phyloP scores from a whole-genome alignment of 2,113 vertebrate genomes.

The Myrmecophaga tridactyla region DNA sequence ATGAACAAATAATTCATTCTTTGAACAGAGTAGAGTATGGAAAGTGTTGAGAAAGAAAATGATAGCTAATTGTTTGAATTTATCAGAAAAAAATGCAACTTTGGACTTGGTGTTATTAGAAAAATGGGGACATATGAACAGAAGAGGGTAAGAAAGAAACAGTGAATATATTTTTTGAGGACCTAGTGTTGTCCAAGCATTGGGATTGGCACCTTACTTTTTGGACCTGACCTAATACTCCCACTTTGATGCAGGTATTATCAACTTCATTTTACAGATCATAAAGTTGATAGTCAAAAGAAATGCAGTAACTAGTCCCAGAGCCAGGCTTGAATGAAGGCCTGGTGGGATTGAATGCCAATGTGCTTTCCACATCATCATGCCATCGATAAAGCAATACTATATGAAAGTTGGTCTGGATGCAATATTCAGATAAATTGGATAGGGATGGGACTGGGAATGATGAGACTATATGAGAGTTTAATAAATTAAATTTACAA shows the following conservation, averaged over 20 bases:
- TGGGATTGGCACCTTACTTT: not conserved
- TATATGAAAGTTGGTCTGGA: not conserved
- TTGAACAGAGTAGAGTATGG: not conserved
- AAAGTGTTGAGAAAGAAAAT: constrained; percentile 7
- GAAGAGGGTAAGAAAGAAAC: not conserved
- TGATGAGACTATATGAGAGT: not conserved
- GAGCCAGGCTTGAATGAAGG: not conserved
- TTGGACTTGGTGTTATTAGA: not conserved
- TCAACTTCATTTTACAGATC: too few species aligned
- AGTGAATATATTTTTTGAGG: not conserved
- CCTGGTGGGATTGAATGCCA: not conserved
- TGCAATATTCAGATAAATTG: not conserved
- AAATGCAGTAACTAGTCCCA: not conserved
- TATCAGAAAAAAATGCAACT: not conserved
- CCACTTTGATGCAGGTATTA: not conserved
- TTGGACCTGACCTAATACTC: not conserved
- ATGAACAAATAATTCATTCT: not conserved
- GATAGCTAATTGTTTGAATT: not conserved
- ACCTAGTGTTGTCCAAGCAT: not conserved
- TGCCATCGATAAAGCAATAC: not conserved
- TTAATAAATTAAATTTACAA: not conserved
- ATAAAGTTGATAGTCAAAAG: not conserved
- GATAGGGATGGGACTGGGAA: not conserved
- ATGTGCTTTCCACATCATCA: not conserved
- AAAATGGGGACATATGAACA: not conserved